Percentiles rank a stretch among this genome's conserved stretches.
Conservation (phyloP, 2,113 vertebrate genomes). For the Oreocharis arfaki region DNA sequence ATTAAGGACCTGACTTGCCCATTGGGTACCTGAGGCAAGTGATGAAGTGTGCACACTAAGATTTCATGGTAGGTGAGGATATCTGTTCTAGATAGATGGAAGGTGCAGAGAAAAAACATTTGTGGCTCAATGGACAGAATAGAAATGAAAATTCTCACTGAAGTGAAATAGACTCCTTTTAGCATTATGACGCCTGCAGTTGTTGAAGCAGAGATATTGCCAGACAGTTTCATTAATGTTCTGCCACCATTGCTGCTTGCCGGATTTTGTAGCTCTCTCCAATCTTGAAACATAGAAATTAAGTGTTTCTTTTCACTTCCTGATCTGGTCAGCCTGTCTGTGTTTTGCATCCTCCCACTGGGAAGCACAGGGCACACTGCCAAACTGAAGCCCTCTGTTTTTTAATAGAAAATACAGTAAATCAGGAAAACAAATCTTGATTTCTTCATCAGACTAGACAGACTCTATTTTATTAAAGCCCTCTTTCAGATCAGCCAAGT, state of each 20-base stretch:
- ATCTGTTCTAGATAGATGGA: neutral
- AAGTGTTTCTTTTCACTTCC: neutral
- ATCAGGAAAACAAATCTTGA: neutral
- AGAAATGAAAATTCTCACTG: neutral
- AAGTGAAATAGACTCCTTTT: neutral
- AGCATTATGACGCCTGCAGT: neutral
- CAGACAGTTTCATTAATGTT: neutral
- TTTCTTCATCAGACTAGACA: neutral
- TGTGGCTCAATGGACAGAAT: neutral
- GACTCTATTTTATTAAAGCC: neutral
- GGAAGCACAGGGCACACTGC: neutral
- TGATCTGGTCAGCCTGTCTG: neutral
- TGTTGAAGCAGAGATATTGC: neutral
- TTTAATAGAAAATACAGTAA: neutral
- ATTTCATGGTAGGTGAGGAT: neutral
- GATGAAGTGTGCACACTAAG: neutral
- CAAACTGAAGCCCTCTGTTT: neutral
- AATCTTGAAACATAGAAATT: neutral
- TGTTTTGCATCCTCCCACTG: neutral
- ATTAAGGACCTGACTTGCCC: neutral
- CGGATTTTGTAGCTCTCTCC: neutral
- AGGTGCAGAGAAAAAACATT: neutral
- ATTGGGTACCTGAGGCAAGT: neutral
- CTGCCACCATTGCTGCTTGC: neutral
- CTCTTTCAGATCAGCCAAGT: neutral